Conservation (phyloP, 2,113 vertebrate genomes). For the Mormyrus lacerda region DNA sequence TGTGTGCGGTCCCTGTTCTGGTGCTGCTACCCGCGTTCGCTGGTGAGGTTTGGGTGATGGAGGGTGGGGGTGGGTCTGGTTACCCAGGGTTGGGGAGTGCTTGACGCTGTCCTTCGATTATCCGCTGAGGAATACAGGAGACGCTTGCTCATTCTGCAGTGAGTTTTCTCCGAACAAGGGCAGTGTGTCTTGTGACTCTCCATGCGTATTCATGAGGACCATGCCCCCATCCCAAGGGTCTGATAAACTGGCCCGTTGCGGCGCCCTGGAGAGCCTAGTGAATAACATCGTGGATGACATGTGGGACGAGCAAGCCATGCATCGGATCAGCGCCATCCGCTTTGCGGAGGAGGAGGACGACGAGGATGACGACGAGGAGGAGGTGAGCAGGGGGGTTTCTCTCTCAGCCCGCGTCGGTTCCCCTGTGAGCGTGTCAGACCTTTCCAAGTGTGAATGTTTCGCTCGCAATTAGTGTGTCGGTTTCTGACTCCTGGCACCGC, state of each 20-base stretch:
- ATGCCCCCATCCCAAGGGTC: slow-evolving; percentile 35
- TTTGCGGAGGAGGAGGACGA: slow-evolving; percentile 81
- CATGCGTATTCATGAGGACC: not conserved
- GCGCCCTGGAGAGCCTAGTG: slow-evolving; percentile 82
- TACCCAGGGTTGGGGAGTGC: too few species aligned
- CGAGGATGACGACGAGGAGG: slow-evolving; percentile 79
- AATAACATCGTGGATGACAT: slow-evolving; percentile 78
- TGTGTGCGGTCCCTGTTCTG: not conserved
- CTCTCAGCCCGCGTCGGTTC: not conserved
- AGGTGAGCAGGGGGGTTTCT: slow-evolving; percentile 58
- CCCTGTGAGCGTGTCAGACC: not conserved
- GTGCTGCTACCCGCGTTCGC: not conserved
- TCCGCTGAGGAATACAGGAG: not conserved
- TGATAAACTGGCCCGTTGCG: slow-evolving; percentile 85
- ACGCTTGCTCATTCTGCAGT: not conserved
- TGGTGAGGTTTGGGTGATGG: not conserved
- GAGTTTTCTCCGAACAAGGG: not conserved
- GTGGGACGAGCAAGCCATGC: slow-evolving; percentile 73
- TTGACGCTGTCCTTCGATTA: not conserved
- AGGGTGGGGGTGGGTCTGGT: not conserved
- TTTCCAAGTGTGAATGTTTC: not conserved
- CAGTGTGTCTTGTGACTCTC: not conserved
- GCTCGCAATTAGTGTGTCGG: not conserved
- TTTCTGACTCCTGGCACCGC: not conserved
- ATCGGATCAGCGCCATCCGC: slow-evolving; percentile 89